Evolutionary conservation across 2,113 vertebrate species (phyloP).

Genomic region (Catharus minimus): DNA sequence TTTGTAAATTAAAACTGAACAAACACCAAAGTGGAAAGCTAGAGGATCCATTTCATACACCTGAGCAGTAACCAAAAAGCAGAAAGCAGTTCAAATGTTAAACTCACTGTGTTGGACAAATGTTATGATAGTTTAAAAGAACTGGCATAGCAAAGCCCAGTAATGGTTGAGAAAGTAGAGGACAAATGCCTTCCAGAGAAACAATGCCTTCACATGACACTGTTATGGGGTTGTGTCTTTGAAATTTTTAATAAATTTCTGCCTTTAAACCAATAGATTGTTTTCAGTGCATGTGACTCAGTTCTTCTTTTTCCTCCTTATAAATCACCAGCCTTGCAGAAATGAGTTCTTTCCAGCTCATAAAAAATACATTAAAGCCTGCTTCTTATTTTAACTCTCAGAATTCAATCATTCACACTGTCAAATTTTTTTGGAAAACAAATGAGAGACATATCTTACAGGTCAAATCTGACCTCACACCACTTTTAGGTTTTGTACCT

Average conservation of each 20-base stretch:
- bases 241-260: background rate
- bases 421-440: background rate
- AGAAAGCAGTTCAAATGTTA: background rate
- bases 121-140: background rate
- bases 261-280: constrained; percentile 16
- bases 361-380: constrained; percentile 40
- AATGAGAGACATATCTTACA: background rate
- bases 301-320: background rate
- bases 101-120: background rate
- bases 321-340: constrained; percentile 12
- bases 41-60: background rate
- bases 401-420: background rate
- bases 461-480: background rate
- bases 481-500: background rate
- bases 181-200: background rate
- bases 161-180: background rate
- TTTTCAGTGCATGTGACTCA: background rate
- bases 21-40: background rate
- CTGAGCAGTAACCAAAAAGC: background rate
- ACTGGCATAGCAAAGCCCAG: background rate
- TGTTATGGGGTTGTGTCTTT: background rate
- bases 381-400: background rate
- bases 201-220: background rate
- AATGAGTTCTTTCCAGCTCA: constrained; percentile 1
- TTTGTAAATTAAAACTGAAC: background rate